These are phyloP conservation scores for Chrysocyon brachyurus DNA, from an alignment of 2,797 vertebrate species.

Conservation along the genomic window DNA sequence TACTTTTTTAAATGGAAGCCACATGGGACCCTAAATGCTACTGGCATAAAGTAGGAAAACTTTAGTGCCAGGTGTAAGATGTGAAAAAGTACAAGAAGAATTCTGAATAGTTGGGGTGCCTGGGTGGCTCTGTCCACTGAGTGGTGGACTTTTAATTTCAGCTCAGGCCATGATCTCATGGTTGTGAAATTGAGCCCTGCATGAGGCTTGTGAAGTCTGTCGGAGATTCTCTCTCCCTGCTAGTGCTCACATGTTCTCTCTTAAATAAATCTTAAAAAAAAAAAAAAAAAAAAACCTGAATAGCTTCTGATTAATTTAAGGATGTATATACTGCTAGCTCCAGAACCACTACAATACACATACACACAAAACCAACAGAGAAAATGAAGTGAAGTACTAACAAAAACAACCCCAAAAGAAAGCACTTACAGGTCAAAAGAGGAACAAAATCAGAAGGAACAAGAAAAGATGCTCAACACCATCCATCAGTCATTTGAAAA, in stretches of 20 bases:
- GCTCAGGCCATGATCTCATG: background rate
- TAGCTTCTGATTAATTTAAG: conserved; percentile 1
- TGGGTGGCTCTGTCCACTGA: background rate
- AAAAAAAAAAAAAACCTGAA: background rate
- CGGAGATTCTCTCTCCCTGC: background rate
- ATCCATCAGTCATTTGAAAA: background rate
- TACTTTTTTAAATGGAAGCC: background rate
- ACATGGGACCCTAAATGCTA: background rate
- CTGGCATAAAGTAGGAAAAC: background rate
- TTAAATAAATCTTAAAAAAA: background rate
- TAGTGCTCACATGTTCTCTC: background rate
- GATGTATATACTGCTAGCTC: background rate
- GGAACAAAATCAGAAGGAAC: background rate
- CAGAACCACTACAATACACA: background rate
- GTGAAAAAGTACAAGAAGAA: background rate
- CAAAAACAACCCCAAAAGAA: background rate
- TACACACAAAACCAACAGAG: background rate
- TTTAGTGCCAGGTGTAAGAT: background rate
- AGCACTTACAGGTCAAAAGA: background rate
- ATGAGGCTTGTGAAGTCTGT: background rate
- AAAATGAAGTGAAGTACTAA: background rate
- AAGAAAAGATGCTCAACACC: background rate
- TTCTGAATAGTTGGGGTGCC: background rate
- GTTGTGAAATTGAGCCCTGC: background rate
- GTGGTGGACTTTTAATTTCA: background rate